phyloP scores from a whole-genome alignment of 2,797 vertebrate genomes.

The Urophycis tenuis region DNA sequence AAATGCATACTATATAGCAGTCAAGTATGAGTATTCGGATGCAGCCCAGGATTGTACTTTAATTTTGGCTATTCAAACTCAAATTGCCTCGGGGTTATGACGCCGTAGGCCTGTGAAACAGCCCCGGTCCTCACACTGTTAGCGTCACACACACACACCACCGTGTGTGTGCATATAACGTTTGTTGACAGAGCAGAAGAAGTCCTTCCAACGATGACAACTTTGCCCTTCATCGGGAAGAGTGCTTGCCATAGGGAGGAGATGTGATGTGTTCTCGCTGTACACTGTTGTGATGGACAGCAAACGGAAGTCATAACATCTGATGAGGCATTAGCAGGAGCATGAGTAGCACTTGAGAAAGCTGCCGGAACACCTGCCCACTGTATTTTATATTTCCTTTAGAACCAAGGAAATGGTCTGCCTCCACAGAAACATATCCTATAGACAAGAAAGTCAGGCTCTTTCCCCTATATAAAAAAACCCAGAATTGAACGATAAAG shows the following conservation, averaged over 20 bases:
- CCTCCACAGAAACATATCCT: not conserved
- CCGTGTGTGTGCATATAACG: not conserved
- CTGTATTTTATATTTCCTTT: not conserved
- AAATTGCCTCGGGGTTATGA: not conserved
- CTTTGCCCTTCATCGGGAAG: not conserved
- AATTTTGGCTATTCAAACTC: not conserved
- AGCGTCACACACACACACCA: not conserved
- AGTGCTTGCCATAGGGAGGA: not conserved
- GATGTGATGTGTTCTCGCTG: not conserved
- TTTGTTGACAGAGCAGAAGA: not conserved
- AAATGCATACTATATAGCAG: too few relatives aligned
- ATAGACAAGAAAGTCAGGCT: not conserved
- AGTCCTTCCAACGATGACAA: not conserved
- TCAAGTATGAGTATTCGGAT: too few relatives aligned
- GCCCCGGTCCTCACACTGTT: not conserved
- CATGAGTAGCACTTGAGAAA: not conserved
- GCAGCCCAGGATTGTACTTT: not conserved
- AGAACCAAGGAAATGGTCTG: not conserved
- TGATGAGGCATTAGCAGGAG: not conserved
- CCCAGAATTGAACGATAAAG: not conserved
- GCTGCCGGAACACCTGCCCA: not conserved
- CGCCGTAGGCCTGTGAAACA: not conserved
- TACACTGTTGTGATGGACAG: not conserved
- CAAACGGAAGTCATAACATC: not conserved
- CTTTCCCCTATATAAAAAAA: not conserved